Percentiles rank a stretch among this genome's conserved stretches.
phyloP scores from a whole-genome alignment of 35 echinoderm and acorn worm genomes.

The Eucidaris tribuloides region DNA sequence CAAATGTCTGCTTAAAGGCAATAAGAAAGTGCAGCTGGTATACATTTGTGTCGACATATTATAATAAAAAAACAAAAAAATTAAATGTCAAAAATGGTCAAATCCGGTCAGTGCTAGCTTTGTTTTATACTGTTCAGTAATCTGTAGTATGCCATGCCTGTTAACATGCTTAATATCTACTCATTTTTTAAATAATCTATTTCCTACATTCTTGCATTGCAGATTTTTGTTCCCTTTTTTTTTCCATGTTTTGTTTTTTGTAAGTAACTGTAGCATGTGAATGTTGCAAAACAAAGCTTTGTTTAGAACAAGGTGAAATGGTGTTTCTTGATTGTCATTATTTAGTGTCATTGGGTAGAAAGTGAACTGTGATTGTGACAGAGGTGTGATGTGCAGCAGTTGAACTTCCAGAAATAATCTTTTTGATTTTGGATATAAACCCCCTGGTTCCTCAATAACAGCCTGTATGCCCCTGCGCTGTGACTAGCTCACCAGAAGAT shows the following conservation, averaged over 20 bases:
- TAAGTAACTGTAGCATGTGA: conserved; percentile 33
- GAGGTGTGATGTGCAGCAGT: neutral
- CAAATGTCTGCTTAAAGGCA: conserved; percentile 32
- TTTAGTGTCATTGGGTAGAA: neutral
- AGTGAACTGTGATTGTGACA: neutral
- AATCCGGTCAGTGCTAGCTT: conserved; percentile 12
- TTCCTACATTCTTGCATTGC: conserved; percentile 34
- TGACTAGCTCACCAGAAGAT: too few species aligned
- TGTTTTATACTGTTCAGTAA: neutral
- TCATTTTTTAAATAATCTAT: conserved; percentile 16
- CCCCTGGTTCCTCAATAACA: too few species aligned
- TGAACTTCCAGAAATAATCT: too few species aligned
- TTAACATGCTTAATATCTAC: conserved; percentile 26
- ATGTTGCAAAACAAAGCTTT: conserved; percentile 38
- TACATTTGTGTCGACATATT: neutral
- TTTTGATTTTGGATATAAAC: too few species aligned
- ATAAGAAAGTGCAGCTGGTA: conserved; percentile 20
- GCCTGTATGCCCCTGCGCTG: too few species aligned
- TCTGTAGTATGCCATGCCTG: conserved; percentile 7
- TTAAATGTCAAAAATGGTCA: conserved; percentile 5
- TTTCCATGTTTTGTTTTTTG: neutral
- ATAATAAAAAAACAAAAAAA: neutral
- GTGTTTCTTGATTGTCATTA: too few species aligned
- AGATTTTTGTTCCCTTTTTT: conserved; percentile 7
- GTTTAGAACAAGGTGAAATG: conserved; percentile 15